Evolutionary conservation across 2,888 invertebrate genomes (phyloP), one percentile per base, ranked within the genome.

Genomic region (Polia nebulosa): DNA sequence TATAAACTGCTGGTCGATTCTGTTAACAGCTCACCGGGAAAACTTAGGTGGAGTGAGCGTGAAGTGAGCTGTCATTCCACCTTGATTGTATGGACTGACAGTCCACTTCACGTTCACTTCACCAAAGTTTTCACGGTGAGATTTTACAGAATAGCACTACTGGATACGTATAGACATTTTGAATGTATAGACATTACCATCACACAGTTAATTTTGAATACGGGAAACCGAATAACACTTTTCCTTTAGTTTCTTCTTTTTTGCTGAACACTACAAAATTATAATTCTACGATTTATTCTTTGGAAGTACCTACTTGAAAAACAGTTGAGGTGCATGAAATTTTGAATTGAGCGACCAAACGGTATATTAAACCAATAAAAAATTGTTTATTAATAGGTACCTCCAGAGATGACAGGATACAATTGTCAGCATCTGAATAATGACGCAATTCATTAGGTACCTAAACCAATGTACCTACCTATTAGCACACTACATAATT

Each of bases 401-500:
- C 4, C 17, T 34, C 11, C 22, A 34, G 27, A 34, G 47, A 65
- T 45, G 13, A 20, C 13, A 32, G 20, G 22, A 39, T 47, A 53
- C 20, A 47, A 75, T 29, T 41, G 41, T n/a, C 17, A 66, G 17
- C n/a, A 49, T 29, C 29, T 55, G 22, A 75, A 34, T 22, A 70
- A 44, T 39, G 39, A 56, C 15, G 17, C 20, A 20, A 45, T n/a
- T 34, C 22, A 4, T 13, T 32, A 36, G 5, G 17, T 27, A 47
- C 41, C 3, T 22, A 39, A 32, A 41, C n/a, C 39, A 63, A 49
- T 11, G 34, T 59, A 25, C 15, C 17, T 32, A n/a, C n/a, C n/a
- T n/a, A n/a, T n/a, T n/a, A n/a, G n/a, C 22, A 34, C 20, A 20
- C 27, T 17, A 22, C 41, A 52, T 39, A 13, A 7, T 44, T 34